A percentile compares a stretch with the other conserved stretches of the same genome.
Evolutionary conservation across 1,140 invertebrate species (phyloP).

Genomic region (Drosophila malerkotliana): DNA sequence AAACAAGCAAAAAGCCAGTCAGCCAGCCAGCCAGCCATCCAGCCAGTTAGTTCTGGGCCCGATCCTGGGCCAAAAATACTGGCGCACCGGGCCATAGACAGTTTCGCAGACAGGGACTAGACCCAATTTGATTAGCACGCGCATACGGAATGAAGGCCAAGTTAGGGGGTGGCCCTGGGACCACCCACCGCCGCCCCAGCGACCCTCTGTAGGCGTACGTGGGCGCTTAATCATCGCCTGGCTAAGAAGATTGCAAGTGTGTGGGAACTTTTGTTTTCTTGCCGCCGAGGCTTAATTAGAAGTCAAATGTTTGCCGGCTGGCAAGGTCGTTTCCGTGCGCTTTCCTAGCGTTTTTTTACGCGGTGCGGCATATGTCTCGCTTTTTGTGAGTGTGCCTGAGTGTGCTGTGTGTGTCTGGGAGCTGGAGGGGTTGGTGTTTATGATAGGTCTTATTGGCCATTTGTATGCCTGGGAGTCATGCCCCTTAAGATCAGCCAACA

Average conservation of each 20-base stretch:
- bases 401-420: conserved; percentile 21
- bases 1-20: conserved; percentile 51
- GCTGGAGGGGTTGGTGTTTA: conserved; percentile 39
- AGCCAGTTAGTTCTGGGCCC: conserved; percentile 4
- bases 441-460: conserved; percentile 69
- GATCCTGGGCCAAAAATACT: conserved; percentile 22
- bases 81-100: conserved; percentile 39
- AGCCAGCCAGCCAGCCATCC: neutral
- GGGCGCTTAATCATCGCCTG: conserved; percentile 70
- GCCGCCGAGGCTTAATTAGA: conserved; percentile 65
- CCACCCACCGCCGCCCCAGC: neutral
- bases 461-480: conserved; percentile 60
- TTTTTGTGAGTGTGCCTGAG: neutral
- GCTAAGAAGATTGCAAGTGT: conserved; percentile 2
- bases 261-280: conserved; percentile 52
- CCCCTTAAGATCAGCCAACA: conserved; percentile 56
- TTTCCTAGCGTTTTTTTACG: conserved; percentile 57
- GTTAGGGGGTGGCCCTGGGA: conserved; percentile 14
- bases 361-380: conserved; percentile 52
- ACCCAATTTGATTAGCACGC: conserved; percentile 78
- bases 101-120: conserved; percentile 73
- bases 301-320: conserved; percentile 72
- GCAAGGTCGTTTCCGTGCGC: conserved; percentile 53
- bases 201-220: conserved; percentile 36
- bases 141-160: conserved; percentile 69